Base-by-base conservation (phyloP, 2,888 invertebrate species). In the Nemotelus pantherinus region DNA sequence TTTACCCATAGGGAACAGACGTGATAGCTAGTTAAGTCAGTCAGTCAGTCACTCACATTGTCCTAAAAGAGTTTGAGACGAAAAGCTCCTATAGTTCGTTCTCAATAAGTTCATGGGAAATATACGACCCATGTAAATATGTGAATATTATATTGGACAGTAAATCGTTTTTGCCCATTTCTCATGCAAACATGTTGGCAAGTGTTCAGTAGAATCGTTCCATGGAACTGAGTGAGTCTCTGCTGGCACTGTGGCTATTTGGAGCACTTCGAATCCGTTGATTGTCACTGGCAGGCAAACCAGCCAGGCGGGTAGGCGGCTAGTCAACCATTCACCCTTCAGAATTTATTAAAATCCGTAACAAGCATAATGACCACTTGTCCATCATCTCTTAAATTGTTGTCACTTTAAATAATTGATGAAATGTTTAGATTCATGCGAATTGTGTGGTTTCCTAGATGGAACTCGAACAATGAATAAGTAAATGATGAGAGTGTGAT, bases 391-490 rank as follows among this genome's bases (percentile, higher is more conserved):
- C 55, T 53, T 76, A 76, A 76, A 76, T 76, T 76, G 76, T 76
- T 76, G 76, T 76, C 76, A 76, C 76, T 76, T 76, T 76, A 76
- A 76, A 76, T 76, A 76, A 76, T 76, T 76, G 64, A 76, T 76
- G 58, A 44, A 74, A 74, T 74, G 74, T 74, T 74, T 74, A 74
- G 74, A 63, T 74, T 60, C 60, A 74, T 74, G 71, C 47, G 58
- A 72, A 72, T 72, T 72, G 71, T 44, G 25, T 25, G 25, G 25
- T 25, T 25, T 25, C 25, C 0, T 0, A 25, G 25, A 25, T 25
- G 25, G 25, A 25, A 25, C 25, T 25, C 25, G 25, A 25, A 25
- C 25, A 25, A 25, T 25, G 25, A 25, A 25, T 25, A 1, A 25
- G 25, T 25, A 25, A 25, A 25, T 25, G 25, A 25, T 25, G 25